Base-by-base conservation (phyloP, 30 jellyfish, hydroid and myxozoan species). In the Aurelia sp. region DNA sequence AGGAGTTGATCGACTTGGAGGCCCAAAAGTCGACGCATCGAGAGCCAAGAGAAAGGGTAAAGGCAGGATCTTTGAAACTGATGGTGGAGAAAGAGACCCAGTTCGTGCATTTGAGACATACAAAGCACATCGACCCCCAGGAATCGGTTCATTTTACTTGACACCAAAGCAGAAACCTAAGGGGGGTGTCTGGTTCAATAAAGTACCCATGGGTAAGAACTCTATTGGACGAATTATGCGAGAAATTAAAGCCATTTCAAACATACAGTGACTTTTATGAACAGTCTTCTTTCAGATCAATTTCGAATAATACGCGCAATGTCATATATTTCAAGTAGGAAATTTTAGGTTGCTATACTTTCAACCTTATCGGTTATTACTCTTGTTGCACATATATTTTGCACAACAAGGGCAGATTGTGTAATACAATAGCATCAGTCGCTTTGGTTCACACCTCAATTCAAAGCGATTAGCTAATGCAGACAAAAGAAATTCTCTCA, bases 191-290 rank as follows among this genome's bases (percentile, higher is more conserved):
- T 95, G 99, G 99, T 95, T 90, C 81, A 95, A 95, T 74, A 95
- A 95, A 70, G 98, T 95, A 12, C 99, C 99, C 17, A 95, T 95
- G 99, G 99, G 99, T 13, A 95, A 95, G 81, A 95, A 95, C 72
- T 95, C 99, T 57, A 95, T 95, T 57, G 99, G 99, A 38, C 80
- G 99, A 38, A 91, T 95, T 11, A 95, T 95, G 99, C 65, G 98
- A 82, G 99, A 95, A 82, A 95, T 95, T 41, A 90, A 90, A 81
- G 99, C 99, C 0, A 95, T 94, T 61, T 83, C 99, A 13, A 97
- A 93, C 3, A 94, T 94, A 51, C 76, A 87, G 63, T 87, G 86
- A 87, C 20, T 21, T 13, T 79, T 51, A 24, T 50, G 21, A 16
- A 13, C 58, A 71, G 10, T 67, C 47, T 21, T 31, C 50, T 18